Base-by-base conservation (phyloP, 2,888 invertebrate genomes). In the Cataglyphis altisquamis region DNA sequence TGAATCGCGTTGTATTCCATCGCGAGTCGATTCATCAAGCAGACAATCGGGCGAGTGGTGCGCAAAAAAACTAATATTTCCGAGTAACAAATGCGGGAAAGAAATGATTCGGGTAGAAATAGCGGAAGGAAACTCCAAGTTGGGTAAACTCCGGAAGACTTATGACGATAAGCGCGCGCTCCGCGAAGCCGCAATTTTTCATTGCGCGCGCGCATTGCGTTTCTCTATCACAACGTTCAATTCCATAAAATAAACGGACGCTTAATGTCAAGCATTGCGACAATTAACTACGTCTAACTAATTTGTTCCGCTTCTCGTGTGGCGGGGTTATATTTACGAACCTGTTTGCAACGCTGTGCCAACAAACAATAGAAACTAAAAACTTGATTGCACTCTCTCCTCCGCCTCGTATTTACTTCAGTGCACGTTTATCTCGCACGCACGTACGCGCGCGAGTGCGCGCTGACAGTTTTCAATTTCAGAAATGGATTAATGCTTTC, bases 171-270 rank as follows among this genome's bases (percentile, higher is more conserved):
- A 70, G 72, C 60, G 36, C 45, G 32, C 41, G 62, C 60, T 12
- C 62, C 41, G 55, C 29, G 41, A 29, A 6, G 29, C 70, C 36
- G 60, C 36, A 48, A 72, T 72, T 80, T 80, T 72, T 72, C 78
- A 80, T 41, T 12, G 60, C 21, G 21, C 60, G 70, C 78, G 70
- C 78, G 15, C 60, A 18, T 52, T 52, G 15, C 60, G 39, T 86
- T 88, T 84, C 73, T 68, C 73, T 68, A 77, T 85, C 87, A 68
- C 85, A 78, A 78, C 84, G 81, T 87, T 87, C 86, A 84, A 60
- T 72, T 77, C 45, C 29, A 10, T 45, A 57, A 82, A 84, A 88
- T 83, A 86, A 89, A 86, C 87, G 66, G 77, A 70, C 41, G 41
- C 70, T 45, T 9, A 68, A 21, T 80, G 66, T 82, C n/a, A 82